Percentiles rank a stretch among this genome's conserved stretches.
Conservation (phyloP, 2,797 vertebrate species). For the Euthynnus affinis region DNA sequence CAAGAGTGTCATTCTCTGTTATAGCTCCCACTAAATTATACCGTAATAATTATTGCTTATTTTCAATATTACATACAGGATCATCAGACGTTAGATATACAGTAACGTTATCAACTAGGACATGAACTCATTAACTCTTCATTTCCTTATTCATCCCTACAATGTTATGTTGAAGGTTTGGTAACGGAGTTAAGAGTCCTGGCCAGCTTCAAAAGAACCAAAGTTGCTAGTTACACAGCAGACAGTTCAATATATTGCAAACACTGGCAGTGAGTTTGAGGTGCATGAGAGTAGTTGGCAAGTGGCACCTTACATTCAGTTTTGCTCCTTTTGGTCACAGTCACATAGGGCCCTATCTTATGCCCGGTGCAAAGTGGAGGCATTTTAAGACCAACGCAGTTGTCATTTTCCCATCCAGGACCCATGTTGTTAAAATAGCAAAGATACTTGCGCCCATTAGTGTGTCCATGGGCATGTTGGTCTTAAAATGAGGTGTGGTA, state of each 20-base stretch:
- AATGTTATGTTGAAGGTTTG: neutral
- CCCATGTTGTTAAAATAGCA: too few relatives aligned
- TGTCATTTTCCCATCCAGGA: too few relatives aligned
- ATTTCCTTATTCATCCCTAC: neutral
- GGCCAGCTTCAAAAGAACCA: neutral
- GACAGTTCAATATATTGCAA: neutral
- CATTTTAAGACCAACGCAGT: too few relatives aligned
- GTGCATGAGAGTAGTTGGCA: too few relatives aligned
- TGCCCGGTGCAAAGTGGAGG: too few relatives aligned
- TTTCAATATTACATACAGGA: neutral
- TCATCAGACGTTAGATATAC: conserved; percentile 4
- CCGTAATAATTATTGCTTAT: conserved; percentile 13
- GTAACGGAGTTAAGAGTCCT: neutral
- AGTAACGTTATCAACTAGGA: neutral
- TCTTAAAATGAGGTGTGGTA: too few relatives aligned
- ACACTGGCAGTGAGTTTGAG: too few relatives aligned
- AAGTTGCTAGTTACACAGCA: neutral
- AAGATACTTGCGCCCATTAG: too few relatives aligned
- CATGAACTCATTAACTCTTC: conserved; percentile 3
- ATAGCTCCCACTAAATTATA: conserved; percentile 23
- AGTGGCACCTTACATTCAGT: neutral
- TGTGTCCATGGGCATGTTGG: too few relatives aligned
- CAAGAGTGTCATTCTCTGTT: neutral
- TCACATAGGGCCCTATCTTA: too few relatives aligned
- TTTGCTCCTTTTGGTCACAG: conserved; percentile 19